Evolutionary conservation across 2,797 vertebrate genomes (phyloP).

Genomic region (Enoplosus armatus): DNA sequence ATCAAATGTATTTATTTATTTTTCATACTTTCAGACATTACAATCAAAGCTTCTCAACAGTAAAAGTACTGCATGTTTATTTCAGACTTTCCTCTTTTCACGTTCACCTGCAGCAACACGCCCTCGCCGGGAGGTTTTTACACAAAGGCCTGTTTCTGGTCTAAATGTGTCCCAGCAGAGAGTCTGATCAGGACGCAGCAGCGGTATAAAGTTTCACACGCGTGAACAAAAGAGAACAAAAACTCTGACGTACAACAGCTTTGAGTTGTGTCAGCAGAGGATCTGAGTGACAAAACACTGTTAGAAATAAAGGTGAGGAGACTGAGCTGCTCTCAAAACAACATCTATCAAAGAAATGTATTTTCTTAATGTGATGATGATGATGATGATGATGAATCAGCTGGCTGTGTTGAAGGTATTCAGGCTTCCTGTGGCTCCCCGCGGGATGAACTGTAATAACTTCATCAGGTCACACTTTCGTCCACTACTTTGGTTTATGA

Average conservation of each 20-base stretch:
- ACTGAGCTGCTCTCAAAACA: neutral
- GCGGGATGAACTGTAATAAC: no score
- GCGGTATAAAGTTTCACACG: neutral
- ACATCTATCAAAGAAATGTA: neutral
- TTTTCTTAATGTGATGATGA: neutral
- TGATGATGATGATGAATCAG: no score
- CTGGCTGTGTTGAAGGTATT: neutral
- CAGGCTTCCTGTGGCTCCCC: no score
- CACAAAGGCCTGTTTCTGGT: neutral
- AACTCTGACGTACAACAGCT: neutral
- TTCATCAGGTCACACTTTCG: neutral
- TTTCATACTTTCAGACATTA: no score
- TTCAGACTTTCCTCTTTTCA: neutral
- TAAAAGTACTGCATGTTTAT: no score
- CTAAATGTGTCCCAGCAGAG: neutral
- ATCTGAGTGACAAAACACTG: neutral
- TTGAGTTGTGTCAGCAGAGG: neutral
- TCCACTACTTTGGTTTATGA: neutral
- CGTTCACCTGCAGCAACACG: neutral
- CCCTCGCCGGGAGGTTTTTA: neutral
- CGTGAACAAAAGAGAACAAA: slow-evolving; percentile 25
- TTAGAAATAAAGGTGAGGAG: neutral
- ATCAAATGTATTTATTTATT: no score
- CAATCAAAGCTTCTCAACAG: no score
- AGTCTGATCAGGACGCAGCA: neutral